Base-by-base conservation (phyloP, 1,140 invertebrate genomes). In the Neelides sp. region DNA sequence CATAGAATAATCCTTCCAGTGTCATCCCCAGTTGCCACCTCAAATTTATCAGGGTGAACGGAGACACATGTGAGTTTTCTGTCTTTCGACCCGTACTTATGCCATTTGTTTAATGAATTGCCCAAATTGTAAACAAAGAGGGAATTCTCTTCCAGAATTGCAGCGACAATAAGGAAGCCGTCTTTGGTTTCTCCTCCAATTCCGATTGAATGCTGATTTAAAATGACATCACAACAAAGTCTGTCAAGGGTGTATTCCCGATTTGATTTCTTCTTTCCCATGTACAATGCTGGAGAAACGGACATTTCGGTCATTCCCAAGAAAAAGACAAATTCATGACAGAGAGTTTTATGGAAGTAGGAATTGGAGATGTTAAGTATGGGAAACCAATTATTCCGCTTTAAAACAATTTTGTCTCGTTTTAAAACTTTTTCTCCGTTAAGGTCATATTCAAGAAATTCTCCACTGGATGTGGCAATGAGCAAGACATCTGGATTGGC, bases 21-120 rank as follows among this genome's bases (percentile, higher is more conserved):
- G 28, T 68, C 65, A 68, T 84, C 80, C 32, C 83, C 85, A 13
- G 77, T 80, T 4, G 82, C 80, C 4, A 85, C 68, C 57, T 74
- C 67, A 60, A 75, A 66, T 46, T 83, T 78, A 26, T 62, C 64
- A 2, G 82, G 80, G 72, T 86, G 82, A 53, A 76, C 75, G 1
- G 73, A 69, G 13, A 88, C 70, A 63, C 78, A 82, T 1, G 78
- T 84, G 34, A 85, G 73, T 1, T 61, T 58, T 53, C 70, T n/a
- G n/a, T n/a, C n/a, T n/a, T n/a, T n/a, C 51, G 65, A 37, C 13
- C 44, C 55, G 22, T 35, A 26, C n/a, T 41, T 47, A 48, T 53
- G 55, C 44, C 41, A 52, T 30, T 37, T 48, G 42, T 39, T 28
- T 32, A 15, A 40, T 26, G 64, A 62, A 15, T 51, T 63, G 45